A percentile compares a stretch with the other conserved stretches of the same genome.
Evolutionary conservation across 2,113 vertebrate species (phyloP).

Genomic region (Calypte anna): DNA sequence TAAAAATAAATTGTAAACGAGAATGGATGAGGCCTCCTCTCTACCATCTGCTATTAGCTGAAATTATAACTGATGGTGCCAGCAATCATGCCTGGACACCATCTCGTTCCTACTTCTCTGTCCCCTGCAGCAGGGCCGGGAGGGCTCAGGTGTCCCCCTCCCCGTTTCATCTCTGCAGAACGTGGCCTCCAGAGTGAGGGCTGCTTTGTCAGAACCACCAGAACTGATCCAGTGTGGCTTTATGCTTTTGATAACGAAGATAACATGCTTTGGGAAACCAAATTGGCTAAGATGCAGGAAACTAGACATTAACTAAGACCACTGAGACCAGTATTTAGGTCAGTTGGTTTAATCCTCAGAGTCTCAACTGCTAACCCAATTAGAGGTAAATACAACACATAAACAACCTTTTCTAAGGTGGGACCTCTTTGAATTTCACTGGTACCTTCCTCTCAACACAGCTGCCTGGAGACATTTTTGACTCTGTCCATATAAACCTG

Average conservation of each 20-base stretch:
- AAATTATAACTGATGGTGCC: not conserved
- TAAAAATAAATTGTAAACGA: slow-evolving; percentile 45
- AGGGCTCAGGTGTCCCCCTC: not conserved
- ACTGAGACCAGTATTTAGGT: slow-evolving; percentile 52
- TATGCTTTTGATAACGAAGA: not conserved
- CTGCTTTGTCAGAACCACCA: not conserved
- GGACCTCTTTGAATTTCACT: not conserved
- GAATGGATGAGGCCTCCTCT: slow-evolving; percentile 59
- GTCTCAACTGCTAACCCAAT: slow-evolving; percentile 53
- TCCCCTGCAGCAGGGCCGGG: not conserved
- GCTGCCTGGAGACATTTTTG: not conserved
- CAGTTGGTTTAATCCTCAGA: slow-evolving; percentile 52
- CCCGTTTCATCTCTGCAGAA: not conserved
- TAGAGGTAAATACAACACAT: slow-evolving; percentile 35
- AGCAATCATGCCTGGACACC: not conserved
- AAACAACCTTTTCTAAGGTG: slow-evolving; percentile 41
- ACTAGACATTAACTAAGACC: slow-evolving; percentile 3
- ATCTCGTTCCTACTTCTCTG: not conserved
- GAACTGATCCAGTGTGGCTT: not conserved
- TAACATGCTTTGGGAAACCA: not conserved
- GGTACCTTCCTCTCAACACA: not conserved
- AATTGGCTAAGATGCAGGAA: not conserved
- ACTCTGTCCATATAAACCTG: not conserved
- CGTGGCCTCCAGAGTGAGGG: not conserved
- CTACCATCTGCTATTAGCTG: slow-evolving; percentile 53